A percentile compares a stretch with the other conserved stretches of the same genome.
Conservation (phyloP, 2,888 invertebrate genomes). For the Allolobophora icterica region DNA sequence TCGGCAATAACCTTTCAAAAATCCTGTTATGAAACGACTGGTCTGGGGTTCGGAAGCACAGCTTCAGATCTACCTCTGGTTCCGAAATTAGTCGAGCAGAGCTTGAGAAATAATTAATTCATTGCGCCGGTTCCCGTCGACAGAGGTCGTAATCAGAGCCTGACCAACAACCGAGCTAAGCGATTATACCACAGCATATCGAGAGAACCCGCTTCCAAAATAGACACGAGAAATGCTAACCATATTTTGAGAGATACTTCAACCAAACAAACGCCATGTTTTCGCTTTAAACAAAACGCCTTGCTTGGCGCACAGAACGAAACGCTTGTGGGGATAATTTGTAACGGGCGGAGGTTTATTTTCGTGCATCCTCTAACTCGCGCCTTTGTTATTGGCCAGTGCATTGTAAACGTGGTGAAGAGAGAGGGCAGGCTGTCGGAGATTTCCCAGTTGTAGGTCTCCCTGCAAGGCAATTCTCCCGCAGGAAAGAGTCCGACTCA, state of each 20-base stretch:
- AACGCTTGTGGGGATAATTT: neutral
- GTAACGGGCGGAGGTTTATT: neutral
- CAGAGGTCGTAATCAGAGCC: neutral
- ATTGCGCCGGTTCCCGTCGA: neutral
- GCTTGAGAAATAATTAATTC: neutral
- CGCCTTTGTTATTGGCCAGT: neutral
- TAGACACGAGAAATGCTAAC: neutral
- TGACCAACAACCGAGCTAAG: neutral
- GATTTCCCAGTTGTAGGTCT: conserved; percentile 12
- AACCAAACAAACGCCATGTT: neutral
- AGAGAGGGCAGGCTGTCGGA: neutral
- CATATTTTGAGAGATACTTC: neutral
- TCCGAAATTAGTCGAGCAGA: neutral
- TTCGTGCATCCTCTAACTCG: neutral
- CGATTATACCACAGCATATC: neutral
- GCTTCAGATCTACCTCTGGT: neutral
- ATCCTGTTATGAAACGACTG: neutral
- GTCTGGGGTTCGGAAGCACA: neutral
- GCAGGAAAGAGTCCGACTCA: neutral
- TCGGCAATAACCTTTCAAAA: neutral
- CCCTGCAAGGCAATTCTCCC: conserved; percentile 14
- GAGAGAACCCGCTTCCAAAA: neutral
- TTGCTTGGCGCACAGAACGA: neutral
- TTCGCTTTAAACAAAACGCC: neutral
- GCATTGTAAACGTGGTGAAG: neutral